Conservation (phyloP, 2,888 invertebrate genomes). For the Drosophila macrospina region DNA sequence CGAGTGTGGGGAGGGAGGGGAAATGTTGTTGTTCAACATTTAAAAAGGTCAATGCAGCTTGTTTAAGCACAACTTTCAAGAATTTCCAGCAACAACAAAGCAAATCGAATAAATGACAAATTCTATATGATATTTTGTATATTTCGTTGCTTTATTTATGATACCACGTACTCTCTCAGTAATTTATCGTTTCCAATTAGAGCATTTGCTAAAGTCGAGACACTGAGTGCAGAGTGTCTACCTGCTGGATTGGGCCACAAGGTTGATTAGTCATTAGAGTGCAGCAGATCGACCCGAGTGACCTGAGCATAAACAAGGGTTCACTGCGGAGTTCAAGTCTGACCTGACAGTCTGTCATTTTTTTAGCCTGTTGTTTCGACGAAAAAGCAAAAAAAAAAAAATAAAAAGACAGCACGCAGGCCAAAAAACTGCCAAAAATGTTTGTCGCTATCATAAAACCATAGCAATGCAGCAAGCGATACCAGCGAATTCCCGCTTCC, state of each 20-base stretch:
- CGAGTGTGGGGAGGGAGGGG: constrained; percentile 11
- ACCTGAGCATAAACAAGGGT: constrained; percentile 37
- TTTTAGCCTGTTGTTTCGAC: constrained; percentile 32
- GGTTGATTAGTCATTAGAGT: constrained; percentile 75
- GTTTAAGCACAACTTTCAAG: constrained; percentile 49
- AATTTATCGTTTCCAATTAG: constrained; percentile 70
- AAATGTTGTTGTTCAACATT: constrained; percentile 67
- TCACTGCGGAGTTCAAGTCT: constrained; percentile 56
- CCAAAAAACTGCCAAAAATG: constrained; percentile 49
- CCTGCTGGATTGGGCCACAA: constrained; percentile 60
- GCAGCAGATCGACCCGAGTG: constrained; percentile 30
- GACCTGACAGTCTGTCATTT: constrained; percentile 61
- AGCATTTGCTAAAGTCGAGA: constrained; percentile 47
- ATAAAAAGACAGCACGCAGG: constrained; percentile 47
- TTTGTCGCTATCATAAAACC: constrained; percentile 72
- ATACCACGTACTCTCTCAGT: constrained; percentile 7
- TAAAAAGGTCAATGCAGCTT: constrained; percentile 58
- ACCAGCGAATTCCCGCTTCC: constrained; percentile 30
- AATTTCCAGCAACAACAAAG: constrained; percentile 11
- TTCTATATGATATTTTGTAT: constrained; percentile 23
- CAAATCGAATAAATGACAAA: constrained; percentile 20
- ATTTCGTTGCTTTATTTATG: constrained; percentile 11
- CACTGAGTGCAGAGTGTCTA: constrained; percentile 37
- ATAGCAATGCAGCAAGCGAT: constrained; percentile 69
- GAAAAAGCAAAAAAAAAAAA: constrained; percentile 11